These are phyloP conservation scores for Drosophila nigromelanica DNA, from an alignment of 1,140 invertebrate species.

Conservation along the genomic window DNA sequence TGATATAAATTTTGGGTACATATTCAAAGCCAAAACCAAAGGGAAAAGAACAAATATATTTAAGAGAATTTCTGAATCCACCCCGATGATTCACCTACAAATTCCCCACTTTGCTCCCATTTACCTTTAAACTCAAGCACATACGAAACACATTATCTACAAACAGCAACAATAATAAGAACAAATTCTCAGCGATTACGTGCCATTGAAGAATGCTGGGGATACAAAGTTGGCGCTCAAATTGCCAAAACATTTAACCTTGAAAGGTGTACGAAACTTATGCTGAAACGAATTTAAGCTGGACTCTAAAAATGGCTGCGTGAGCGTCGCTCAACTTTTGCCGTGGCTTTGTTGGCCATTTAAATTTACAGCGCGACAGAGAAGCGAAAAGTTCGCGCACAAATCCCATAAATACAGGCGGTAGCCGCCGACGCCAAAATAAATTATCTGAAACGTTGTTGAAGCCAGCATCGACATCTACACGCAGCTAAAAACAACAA, in stretches of 20 bases:
- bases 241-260: conserved; percentile 57
- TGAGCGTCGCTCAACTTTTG: background rate
- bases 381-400: conserved; percentile 65
- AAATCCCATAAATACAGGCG: conserved; percentile 73
- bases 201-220: conserved; percentile 25
- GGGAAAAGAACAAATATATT: too few relatives aligned
- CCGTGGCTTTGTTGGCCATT: conserved; percentile 10
- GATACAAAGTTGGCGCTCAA: conserved; percentile 37
- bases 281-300: conserved; percentile 23
- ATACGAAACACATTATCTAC: conserved; percentile 23
- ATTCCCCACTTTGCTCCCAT: background rate
- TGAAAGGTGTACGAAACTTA: conserved; percentile 42
- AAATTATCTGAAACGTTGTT: conserved; percentile 73
- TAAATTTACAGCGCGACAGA: conserved; percentile 38
- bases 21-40: too few relatives aligned
- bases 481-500: conserved; percentile 12
- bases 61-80: conserved; percentile 4
- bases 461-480: conserved; percentile 4
- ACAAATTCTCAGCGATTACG: conserved; percentile 39
- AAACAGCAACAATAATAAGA: conserved; percentile 9
- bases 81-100: background rate
- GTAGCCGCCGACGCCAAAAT: conserved; percentile 70
- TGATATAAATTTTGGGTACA: too few relatives aligned
- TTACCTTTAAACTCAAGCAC: conserved; percentile 20
- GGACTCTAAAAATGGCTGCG: background rate